Evolutionary conservation across 64 coral and sea anemone genomes (phyloP).

Genomic region (Hydrozoanthus tunicans): DNA sequence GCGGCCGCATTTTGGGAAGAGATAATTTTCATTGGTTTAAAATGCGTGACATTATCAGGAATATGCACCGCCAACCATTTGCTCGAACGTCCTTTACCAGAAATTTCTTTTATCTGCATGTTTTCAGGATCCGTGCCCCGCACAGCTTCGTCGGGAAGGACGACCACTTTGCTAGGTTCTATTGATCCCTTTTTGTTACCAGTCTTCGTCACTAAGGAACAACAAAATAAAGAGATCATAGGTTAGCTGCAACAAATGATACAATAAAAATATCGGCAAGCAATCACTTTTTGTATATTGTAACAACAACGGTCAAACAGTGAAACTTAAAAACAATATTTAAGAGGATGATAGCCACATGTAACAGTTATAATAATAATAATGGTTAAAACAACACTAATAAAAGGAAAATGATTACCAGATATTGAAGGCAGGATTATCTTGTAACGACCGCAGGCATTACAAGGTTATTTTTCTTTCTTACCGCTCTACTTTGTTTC

Average conservation of each 20-base stretch:
- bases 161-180: constrained; percentile 89
- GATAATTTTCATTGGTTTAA: constrained; percentile 79
- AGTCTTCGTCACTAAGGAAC: constrained; percentile 22
- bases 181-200: constrained; percentile 48
- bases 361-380: neutral
- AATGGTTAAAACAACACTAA: neutral
- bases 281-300: too few relatives aligned
- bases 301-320: neutral
- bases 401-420: neutral
- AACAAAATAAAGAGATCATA: neutral
- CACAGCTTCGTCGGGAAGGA: constrained; percentile 77
- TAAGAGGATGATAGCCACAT: neutral
- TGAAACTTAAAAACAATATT: neutral
- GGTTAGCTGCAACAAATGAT: neutral
- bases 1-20: constrained; percentile 80
- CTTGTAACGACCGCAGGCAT: too few relatives aligned
- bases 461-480: too few relatives aligned
- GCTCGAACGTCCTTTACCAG: constrained; percentile 57
- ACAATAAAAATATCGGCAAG: too few relatives aligned
- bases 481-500: too few relatives aligned
- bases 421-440: neutral
- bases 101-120: constrained; percentile 91
- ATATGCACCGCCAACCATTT: constrained; percentile 94
- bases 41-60: constrained; percentile 69
- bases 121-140: constrained; percentile 73